Conservation (phyloP, 2,797 vertebrate species). For the Balearica regulorum region DNA sequence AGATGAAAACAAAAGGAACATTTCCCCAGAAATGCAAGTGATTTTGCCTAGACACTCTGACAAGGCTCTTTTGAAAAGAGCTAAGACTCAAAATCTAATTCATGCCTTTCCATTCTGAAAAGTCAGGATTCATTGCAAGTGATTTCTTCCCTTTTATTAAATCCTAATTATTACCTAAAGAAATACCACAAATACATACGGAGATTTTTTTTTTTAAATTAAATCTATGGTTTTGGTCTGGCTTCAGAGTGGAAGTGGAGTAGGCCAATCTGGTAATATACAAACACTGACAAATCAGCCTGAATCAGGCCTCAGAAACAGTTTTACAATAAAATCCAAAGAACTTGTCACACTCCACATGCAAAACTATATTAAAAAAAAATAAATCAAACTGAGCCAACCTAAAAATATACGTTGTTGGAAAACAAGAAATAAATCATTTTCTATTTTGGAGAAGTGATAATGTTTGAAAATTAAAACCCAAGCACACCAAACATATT, state of each 20-base stretch:
- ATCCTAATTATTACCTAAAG: neutral
- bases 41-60: neutral
- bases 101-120: neutral
- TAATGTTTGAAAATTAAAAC: slow-evolving; percentile 49
- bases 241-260: neutral
- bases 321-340: neutral
- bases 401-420: slow-evolving; percentile 27
- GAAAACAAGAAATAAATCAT: slow-evolving; percentile 46
- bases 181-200: neutral
- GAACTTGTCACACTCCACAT: neutral
- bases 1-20: neutral
- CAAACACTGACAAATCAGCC: neutral
- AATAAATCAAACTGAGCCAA: neutral
- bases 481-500: slow-evolving; percentile 24
- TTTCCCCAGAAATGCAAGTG: neutral
- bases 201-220: rapidly evolving
- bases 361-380: neutral
- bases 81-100: neutral
- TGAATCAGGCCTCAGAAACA: neutral
- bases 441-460: slow-evolving; percentile 36
- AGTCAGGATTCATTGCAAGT: neutral
- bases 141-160: neutral
- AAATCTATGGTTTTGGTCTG: neutral
- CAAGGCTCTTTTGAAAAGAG: neutral
- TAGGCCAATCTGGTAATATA: neutral